These are phyloP conservation scores for Cephus pygmeus DNA, from an alignment of 2,888 invertebrate species.

Conservation along the genomic window DNA sequence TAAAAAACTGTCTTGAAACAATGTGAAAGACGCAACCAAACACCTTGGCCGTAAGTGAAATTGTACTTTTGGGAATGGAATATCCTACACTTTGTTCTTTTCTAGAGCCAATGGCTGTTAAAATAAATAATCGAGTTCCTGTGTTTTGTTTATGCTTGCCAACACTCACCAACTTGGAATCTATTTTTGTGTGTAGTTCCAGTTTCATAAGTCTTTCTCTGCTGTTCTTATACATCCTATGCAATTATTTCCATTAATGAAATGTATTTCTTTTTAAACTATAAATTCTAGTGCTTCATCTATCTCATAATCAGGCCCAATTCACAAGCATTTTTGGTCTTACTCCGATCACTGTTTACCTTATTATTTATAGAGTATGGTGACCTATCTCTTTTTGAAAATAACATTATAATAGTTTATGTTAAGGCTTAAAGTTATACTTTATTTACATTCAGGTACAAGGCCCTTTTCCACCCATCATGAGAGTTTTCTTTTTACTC, in stretches of 20 bases:
- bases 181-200: neutral
- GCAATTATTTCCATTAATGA: neutral
- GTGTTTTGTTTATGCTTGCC: constrained; percentile 4
- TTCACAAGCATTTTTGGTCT: neutral
- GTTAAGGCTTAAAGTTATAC: neutral
- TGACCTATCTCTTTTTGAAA: neutral
- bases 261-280: neutral
- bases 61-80: neutral
- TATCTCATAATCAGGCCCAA: neutral
- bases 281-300: neutral
- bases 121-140: constrained; percentile 2
- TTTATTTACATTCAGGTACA: constrained; percentile 15
- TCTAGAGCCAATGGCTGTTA: neutral
- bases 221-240: neutral
- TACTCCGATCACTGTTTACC: neutral
- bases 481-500: constrained; percentile 43
- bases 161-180: neutral
- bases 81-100: neutral
- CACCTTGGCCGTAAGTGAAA: constrained; percentile 12
- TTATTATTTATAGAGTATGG: neutral
- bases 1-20: constrained; percentile 23
- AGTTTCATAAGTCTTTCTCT: neutral
- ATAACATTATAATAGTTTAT: neutral
- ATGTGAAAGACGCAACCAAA: constrained; percentile 23
- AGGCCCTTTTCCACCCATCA: constrained; percentile 31